Conservation (phyloP, 2,888 invertebrate species). For the Aplocera efformata region DNA sequence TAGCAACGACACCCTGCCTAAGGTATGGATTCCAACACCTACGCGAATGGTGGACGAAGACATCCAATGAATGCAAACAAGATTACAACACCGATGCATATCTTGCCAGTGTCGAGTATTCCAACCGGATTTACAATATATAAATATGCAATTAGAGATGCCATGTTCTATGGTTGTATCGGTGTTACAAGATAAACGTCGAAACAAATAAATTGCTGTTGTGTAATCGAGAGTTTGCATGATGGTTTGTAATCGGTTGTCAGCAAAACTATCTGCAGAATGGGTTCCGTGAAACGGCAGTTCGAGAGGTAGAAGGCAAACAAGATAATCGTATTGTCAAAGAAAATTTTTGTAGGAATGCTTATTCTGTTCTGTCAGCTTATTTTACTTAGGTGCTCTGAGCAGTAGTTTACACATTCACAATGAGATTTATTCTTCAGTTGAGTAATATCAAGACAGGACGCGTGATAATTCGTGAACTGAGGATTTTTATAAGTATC, state of each 20-base stretch:
- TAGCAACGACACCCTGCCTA: conserved; percentile 19
- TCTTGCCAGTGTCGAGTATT: conserved; percentile 13
- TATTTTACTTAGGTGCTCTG: not conserved
- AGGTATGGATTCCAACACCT: conserved; percentile 32
- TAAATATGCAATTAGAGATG: conserved; percentile 41
- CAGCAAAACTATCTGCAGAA: not conserved
- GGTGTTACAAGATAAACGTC: conserved; percentile 14
- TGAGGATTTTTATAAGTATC: not conserved
- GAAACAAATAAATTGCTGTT: conserved; percentile 11
- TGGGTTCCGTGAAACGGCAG: not conserved
- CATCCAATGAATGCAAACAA: conserved; percentile 39
- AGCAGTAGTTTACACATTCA: too few species aligned
- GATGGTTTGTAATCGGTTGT: not conserved
- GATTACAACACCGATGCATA: conserved; percentile 36
- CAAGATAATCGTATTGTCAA: too few species aligned
- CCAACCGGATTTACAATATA: conserved; percentile 42
- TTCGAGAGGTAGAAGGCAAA: not conserved
- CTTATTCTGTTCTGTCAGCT: too few species aligned
- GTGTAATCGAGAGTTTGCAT: conserved; percentile 10
- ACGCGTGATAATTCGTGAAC: too few species aligned
- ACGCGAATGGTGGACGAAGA: conserved; percentile 37
- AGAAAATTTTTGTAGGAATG: too few species aligned
- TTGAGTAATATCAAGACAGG: too few species aligned
- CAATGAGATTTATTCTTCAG: too few species aligned
- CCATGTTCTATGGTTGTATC: conserved; percentile 19